Base-by-base conservation (phyloP, 2,113 vertebrate species). In the Leptocoma aspasia region DNA sequence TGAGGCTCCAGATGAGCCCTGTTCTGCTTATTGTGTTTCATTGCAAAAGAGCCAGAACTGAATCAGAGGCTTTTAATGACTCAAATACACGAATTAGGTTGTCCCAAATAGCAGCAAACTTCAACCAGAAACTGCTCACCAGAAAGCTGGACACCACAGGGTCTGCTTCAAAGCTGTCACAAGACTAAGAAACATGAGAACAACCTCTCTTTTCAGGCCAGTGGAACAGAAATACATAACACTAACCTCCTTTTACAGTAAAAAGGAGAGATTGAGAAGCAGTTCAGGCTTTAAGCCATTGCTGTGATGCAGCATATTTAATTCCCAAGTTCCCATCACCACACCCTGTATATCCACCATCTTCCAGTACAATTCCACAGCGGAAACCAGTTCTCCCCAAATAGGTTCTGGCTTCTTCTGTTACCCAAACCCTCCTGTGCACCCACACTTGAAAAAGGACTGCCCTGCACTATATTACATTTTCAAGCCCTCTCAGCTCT, bases 1-100 rank as follows among this genome's bases (percentile, higher is more conserved):
- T 94, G 94, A 96, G 86, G 86, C 92, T 96, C 88, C 94, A 78
- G 90, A 92, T 39, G 88, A 93, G 86, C 21, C 61, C 82, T 53
- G 68, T 16, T 72, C 79, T 56, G 71, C 92, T 87, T 50, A 73
- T 49, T 63, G 30, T 72, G 65, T 72, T 79, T 65, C 85, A 35
- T 23, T 80, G 94, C 85, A 88, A 73, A 92, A 86, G 85, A 94
- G 54, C 71, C 87, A 96, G 85, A 73, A 89, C 72, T 86, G 79
- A 95, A 96, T 86, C 93, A 94, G 68, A 90, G 47, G 80, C 28
- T 81, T 83, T 86, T 83, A 83, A 86, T 52, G 60, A 68, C 80
- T 96, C 85, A 52, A 95, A 92, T 28, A 68, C 26, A 10, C 4
- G 11, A 94, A 81, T 39, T 44, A 31, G 47, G 70, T 63, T 80